Base-by-base conservation (phyloP, 2,797 vertebrate species). In the Aldrovandia affinis region DNA sequence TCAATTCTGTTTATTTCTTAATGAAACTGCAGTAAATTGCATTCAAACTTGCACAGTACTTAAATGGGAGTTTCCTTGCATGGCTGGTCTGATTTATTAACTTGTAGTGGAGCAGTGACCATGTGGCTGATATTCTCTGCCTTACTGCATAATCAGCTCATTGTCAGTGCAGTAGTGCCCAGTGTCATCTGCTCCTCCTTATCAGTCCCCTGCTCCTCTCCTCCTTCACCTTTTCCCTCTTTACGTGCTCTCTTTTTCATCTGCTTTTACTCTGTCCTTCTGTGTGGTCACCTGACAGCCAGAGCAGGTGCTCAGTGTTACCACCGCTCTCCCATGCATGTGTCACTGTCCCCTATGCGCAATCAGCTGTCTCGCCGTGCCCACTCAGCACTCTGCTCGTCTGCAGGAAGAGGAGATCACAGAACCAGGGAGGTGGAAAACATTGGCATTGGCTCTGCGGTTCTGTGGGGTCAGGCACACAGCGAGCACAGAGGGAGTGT, bases 1-100 rank as follows among this genome's bases (percentile, higher is more conserved):
- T 61, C n/a, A 36, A 50, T 83, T 59, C 18, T 18, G 52, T 83
- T 83, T 42, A 73, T 73, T 75, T 73, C 63, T 73, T 77, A 83
- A 44, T 83, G 73, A 30, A 55, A 28, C 52, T 39, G 36, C 55
- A 8, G 36, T 61, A 57, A 61, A 42, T 61, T 42, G 54, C 22
- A 5, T 1, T 63, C 55, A 42, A 33, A 61, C 36, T 61, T 3
- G 25, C 30, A 44, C 20, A 1, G 78, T 20, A 12, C 22, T 52
- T 2, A 20, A 44, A 81, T n/a, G 30, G 18, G 39, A 44, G 42
- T 47, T 44, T 73, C 9, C 18, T 73, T 33, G 18, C 68, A 18
- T 42, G 33, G 10, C 33, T 33, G 15, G 36, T 73, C 68, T 15
- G 6, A 22, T 42, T n/a, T 42, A 73, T 73, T 73, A 42, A 39